Evolutionary conservation across 1,140 invertebrate genomes (phyloP).

Genomic region (Laupala kohalensis): DNA sequence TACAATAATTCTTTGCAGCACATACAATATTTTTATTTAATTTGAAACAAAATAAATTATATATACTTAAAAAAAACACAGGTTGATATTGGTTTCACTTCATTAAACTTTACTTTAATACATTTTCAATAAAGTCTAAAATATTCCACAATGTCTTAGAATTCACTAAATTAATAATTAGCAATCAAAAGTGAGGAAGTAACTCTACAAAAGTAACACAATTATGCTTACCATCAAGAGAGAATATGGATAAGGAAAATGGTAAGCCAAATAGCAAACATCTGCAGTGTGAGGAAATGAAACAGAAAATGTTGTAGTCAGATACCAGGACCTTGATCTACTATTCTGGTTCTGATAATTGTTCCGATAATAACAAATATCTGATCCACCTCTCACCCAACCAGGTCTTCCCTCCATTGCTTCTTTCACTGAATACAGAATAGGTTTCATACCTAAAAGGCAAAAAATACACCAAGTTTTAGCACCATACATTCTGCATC

Average conservation of each 20-base stretch:
- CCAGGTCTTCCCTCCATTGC: constrained; percentile 46
- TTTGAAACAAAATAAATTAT: no score
- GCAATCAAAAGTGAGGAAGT: background rate
- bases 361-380: constrained; percentile 73
- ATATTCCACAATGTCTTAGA: no score
- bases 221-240: constrained; percentile 46
- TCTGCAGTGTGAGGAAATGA: constrained; percentile 64
- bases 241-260: constrained; percentile 81
- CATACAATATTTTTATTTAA: no score
- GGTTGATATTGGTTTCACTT: no score
- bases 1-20: no score
- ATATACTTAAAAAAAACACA: no score
- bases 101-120: no score
- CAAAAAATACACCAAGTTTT: constrained; percentile 4
- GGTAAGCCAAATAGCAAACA: constrained; percentile 80
- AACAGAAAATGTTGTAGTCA: constrained; percentile 72
- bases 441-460: constrained; percentile 69
- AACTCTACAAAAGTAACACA: background rate
- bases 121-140: no score
- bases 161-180: no score
- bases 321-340: constrained; percentile 43
- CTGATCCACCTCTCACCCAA: constrained; percentile 59
- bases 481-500: no score
- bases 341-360: constrained; percentile 40
- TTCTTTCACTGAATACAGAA: constrained; percentile 71